These are phyloP conservation scores for Drosophila nannoptera DNA, from an alignment of 1,140 invertebrate species.

Conservation along the genomic window DNA sequence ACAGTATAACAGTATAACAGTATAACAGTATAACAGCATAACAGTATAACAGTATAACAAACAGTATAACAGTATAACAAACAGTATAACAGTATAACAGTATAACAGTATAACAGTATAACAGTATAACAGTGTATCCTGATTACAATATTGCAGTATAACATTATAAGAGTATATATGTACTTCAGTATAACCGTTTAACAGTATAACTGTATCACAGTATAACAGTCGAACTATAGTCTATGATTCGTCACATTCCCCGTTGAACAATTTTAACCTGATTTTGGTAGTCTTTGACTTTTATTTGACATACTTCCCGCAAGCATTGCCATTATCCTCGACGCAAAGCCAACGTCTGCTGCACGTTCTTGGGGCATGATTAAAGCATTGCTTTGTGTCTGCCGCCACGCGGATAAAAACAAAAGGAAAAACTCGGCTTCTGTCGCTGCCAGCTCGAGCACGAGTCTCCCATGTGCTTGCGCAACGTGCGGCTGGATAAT, in stretches of 20 bases:
- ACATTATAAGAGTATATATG: too few species aligned
- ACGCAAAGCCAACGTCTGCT: constrained; percentile 1
- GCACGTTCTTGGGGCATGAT: constrained; percentile 23
- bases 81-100: too few species aligned
- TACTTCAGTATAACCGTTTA: too few species aligned
- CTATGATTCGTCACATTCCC: not conserved
- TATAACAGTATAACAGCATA: too few species aligned
- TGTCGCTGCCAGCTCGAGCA: not conserved
- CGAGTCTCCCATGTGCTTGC: constrained; percentile 6
- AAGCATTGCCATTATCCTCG: not conserved
- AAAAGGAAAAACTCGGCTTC: not conserved
- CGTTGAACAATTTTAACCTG: not conserved
- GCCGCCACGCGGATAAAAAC: not conserved
- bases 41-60: too few species aligned
- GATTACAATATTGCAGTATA: too few species aligned
- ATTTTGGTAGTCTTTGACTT: not conserved
- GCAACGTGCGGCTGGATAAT: constrained; percentile 54
- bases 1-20: too few species aligned
- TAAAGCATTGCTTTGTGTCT: constrained; percentile 5
- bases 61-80: too few species aligned
- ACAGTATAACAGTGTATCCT: too few species aligned
- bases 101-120: too few species aligned
- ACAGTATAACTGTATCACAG: too few species aligned
- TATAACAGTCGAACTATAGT: too few species aligned
- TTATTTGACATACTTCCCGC: not conserved